Evolutionary conservation across 2,888 invertebrate genomes (phyloP), one percentile per base, ranked within the genome.

Genomic region (Sisyra terminalis): DNA sequence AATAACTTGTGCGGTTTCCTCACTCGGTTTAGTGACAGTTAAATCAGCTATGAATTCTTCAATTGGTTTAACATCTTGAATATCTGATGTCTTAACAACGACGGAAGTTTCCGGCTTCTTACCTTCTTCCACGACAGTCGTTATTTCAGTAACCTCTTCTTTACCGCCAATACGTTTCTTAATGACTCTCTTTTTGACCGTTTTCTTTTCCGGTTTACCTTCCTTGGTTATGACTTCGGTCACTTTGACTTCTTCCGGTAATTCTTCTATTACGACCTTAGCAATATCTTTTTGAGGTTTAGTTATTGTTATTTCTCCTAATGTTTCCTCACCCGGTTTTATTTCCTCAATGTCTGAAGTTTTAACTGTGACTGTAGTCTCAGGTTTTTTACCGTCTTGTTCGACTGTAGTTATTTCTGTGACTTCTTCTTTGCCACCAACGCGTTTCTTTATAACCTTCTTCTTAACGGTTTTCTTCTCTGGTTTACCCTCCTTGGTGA

Each of bases 1-100:
- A 5, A 44, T 50, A 54, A 64, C 54, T 52, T 57, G 51, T n/a
- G 56, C 51, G 48, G 55, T 53, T 39, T 57, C 57, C 46, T 59
- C 58, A 43, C 66, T 63, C 16, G 55, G 55, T 48, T 56, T 51
- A 11, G 53, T 48, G 16, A 55, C 47, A 50, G 56, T 55, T 44
- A 57, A 54, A 9, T 40, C 17, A 11, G 17, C 3, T 1, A 44
- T 30, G 11, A 24, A 14, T 35, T 42, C 40, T 45, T 49, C 40
- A 13, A 40, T 29, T 37, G 40, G 40, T 30, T 40, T 40, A 9
- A 29, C 13, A n/a, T 52, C 10, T 47, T 44, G 45, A 40, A 48
- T 40, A 47, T 49, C 38, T 29, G 42, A 45, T 46, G 44, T 44
- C 48, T 49, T 48, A 46, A 54, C 47, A 35, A 50, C 53, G 24